These are phyloP conservation scores for Ichneumoninae sp. DNA, from an alignment of 2,888 invertebrate species.

Conservation along the genomic window DNA sequence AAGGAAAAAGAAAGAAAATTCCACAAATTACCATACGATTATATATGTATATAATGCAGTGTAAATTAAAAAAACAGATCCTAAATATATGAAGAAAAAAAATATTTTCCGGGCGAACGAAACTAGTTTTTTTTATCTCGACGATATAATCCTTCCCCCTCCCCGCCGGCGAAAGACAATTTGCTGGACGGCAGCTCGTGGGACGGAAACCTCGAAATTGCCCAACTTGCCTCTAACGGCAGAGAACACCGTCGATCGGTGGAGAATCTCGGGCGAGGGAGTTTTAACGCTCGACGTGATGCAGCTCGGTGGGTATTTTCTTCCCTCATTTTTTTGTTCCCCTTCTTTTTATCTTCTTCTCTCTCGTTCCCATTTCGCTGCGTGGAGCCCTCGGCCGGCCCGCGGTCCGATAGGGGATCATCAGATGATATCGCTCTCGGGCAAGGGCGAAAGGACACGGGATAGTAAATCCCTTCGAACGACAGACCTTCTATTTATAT, in stretches of 20 bases:
- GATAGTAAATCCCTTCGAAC: slow-evolving; percentile 51
- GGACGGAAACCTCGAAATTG: slow-evolving; percentile 57
- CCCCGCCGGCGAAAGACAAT: slow-evolving; percentile 37
- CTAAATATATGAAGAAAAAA: slow-evolving; percentile 79
- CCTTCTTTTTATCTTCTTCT: slow-evolving; percentile 12
- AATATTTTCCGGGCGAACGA: slow-evolving; percentile 81
- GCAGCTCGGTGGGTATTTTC: not conserved
- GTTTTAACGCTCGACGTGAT: slow-evolving; percentile 16
- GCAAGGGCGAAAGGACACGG: slow-evolving; percentile 58
- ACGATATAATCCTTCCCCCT: slow-evolving; percentile 4
- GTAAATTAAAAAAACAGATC: slow-evolving; percentile 76
- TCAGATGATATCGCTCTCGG: slow-evolving; percentile 50
- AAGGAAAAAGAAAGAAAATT: slow-evolving; percentile 35
- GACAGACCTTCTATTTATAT: slow-evolving; percentile 44
- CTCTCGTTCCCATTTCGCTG: slow-evolving; percentile 3
- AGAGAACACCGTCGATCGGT: not conserved
- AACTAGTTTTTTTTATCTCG: slow-evolving; percentile 32
- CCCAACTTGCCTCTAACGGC: slow-evolving; percentile 32
- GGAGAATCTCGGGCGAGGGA: not conserved
- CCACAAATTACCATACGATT: slow-evolving; percentile 57
- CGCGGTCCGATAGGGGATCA: slow-evolving; percentile 42
- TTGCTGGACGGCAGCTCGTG: slow-evolving; percentile 42
- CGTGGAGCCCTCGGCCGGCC: slow-evolving; percentile 16
- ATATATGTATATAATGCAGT: slow-evolving; percentile 78
- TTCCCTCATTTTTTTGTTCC: not conserved